Percentiles rank a stretch among this genome's conserved stretches.
Conservation (phyloP, 23 tunicate genomes). For the Styela plicata region DNA sequence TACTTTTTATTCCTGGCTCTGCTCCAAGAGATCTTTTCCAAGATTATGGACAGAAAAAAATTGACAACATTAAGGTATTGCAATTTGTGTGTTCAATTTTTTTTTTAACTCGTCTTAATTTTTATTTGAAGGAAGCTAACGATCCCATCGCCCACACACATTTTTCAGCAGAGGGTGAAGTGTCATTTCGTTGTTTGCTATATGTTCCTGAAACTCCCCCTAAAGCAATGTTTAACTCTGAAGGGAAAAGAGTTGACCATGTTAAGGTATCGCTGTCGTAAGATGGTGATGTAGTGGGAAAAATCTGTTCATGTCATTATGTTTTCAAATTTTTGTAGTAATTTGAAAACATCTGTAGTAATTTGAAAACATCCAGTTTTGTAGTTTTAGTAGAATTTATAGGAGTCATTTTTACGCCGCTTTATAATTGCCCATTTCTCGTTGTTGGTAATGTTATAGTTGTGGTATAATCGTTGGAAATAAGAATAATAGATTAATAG, state of each 20-base stretch:
- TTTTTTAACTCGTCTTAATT: slow-evolving; percentile 19
- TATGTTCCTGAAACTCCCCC: slow-evolving; percentile 85
- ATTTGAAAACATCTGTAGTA: too few relatives aligned
- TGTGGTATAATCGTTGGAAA: too few relatives aligned
- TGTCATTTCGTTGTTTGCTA: slow-evolving; percentile 83
- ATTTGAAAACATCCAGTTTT: too few relatives aligned
- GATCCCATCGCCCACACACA: slow-evolving; percentile 69
- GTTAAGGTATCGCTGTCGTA: slow-evolving; percentile 63
- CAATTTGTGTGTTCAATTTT: background rate
- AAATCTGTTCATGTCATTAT: background rate
- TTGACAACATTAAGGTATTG: slow-evolving; percentile 90
- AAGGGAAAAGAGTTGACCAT: slow-evolving; percentile 74
- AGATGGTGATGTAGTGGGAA: background rate
- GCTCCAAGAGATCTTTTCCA: slow-evolving; percentile 87
- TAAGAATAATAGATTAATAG: too few relatives aligned
- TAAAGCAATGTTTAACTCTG: slow-evolving; percentile 64
- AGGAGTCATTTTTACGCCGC: too few relatives aligned
- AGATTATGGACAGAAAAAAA: slow-evolving; percentile 93
- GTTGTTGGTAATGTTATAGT: too few relatives aligned
- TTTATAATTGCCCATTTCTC: too few relatives aligned
- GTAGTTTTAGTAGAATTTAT: too few relatives aligned
- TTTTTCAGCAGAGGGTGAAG: slow-evolving; percentile 96
- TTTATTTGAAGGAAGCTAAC: slow-evolving; percentile 46
- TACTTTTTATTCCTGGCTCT: slow-evolving; percentile 81
- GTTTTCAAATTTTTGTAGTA: background rate